phyloP scores from a whole-genome alignment of 1,140 invertebrate genomes.

The Penaeus indicus region DNA sequence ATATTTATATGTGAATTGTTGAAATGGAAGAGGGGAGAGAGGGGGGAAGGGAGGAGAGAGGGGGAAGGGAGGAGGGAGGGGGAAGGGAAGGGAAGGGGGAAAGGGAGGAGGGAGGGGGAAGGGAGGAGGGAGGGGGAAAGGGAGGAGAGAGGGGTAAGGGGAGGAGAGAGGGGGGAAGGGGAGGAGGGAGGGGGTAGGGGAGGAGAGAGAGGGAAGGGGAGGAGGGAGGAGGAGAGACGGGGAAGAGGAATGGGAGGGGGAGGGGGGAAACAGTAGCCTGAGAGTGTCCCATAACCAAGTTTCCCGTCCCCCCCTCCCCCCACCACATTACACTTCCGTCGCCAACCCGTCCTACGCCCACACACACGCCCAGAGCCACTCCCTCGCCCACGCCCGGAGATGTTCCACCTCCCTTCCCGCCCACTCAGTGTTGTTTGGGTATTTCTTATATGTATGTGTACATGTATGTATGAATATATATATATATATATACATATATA shows the following conservation, averaged over 20 bases:
- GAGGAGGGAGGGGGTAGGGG: background rate
- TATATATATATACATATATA: background rate
- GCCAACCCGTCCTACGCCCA: constrained; percentile 23
- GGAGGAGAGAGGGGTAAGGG: background rate
- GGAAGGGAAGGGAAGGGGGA: background rate
- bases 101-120: background rate
- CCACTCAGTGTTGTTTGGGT: background rate
- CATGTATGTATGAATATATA: background rate
- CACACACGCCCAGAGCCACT: constrained; percentile 15
- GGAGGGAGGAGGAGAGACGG: background rate
- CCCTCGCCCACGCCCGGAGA: constrained; percentile 4
- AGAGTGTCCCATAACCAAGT: background rate
- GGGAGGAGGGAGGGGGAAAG: background rate
- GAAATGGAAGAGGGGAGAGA: background rate
- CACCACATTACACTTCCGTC: constrained; percentile 11
- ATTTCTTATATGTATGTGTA: background rate
- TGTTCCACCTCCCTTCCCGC: constrained; percentile 21
- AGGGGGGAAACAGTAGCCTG: too few relatives aligned
- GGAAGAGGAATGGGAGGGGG: background rate
- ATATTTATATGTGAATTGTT: constrained; percentile 21
- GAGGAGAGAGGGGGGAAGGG: background rate
- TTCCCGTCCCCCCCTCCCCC: background rate
- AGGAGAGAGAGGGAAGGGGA: too few relatives aligned
- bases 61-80: background rate
- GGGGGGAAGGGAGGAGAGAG: constrained; percentile 1